These are phyloP conservation scores for Antennarius striatus DNA, from an alignment of 2,113 vertebrate genomes.

Conservation along the genomic window DNA sequence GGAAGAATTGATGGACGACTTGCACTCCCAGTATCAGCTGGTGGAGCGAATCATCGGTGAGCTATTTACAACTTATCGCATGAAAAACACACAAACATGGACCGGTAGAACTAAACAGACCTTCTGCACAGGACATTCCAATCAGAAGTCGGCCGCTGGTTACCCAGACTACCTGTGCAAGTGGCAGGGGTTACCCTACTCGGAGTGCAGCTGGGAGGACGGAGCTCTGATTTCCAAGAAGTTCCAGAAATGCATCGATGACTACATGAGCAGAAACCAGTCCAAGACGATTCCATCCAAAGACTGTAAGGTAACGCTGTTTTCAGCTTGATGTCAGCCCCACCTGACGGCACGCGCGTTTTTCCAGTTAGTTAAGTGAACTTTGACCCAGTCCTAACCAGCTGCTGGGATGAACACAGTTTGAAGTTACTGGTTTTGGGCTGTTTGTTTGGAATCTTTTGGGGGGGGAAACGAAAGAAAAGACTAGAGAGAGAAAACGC, in stretches of 20 bases:
- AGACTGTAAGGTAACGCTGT: constrained; percentile 89
- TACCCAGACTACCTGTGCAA: constrained; percentile 99
- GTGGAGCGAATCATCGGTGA: constrained; percentile 97
- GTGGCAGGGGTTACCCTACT: constrained; percentile 97
- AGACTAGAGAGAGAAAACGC: too few species aligned
- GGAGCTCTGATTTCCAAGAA: constrained; percentile 93
- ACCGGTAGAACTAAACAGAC: neutral
- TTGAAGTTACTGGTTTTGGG: too few species aligned
- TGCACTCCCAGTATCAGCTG: constrained; percentile 97
- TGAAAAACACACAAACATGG: neutral
- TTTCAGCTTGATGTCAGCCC: too few species aligned
- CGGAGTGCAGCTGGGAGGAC: constrained; percentile 98
- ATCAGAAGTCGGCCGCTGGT: constrained; percentile 96
- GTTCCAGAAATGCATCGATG: constrained; percentile 92
- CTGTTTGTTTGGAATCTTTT: too few species aligned
- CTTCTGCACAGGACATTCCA: constrained; percentile 88
- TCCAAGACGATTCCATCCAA: constrained; percentile 94
- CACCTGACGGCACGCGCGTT: too few species aligned
- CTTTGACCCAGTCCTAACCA: too few species aligned
- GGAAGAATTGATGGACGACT: constrained; percentile 94
- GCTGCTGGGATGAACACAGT: too few species aligned
- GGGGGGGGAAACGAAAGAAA: too few species aligned
- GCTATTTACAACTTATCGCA: constrained; percentile 1
- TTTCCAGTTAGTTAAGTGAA: too few species aligned
- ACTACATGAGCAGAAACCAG: constrained; percentile 94